phyloP scores from a whole-genome alignment of 2,113 vertebrate species.

The Butastur rufipennis region DNA sequence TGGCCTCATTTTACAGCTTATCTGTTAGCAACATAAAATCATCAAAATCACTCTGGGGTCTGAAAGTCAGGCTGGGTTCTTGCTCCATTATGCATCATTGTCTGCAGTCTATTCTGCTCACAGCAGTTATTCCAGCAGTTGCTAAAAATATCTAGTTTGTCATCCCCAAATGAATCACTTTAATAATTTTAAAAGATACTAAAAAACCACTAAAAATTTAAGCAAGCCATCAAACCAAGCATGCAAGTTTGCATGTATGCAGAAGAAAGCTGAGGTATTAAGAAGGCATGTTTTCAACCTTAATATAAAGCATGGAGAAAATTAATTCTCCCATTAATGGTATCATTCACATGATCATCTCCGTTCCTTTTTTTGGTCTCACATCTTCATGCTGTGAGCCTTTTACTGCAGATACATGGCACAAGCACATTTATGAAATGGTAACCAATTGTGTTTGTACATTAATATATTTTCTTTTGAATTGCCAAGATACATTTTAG shows the following conservation, averaged over 20 bases:
- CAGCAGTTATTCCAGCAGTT: neutral
- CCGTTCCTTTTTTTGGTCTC: neutral
- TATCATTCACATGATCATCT: too few relatives aligned
- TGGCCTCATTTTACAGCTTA: neutral
- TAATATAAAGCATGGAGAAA: neutral
- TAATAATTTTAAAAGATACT: neutral
- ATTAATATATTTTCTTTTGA: neutral
- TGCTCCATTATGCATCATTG: neutral
- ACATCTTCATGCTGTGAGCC: neutral
- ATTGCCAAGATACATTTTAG: rapidly evolving
- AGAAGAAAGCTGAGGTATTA: too few relatives aligned
- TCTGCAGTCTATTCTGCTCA: neutral
- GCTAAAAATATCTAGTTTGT: neutral
- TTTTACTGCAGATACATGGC: neutral
- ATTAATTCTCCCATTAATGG: neutral
- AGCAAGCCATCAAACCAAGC: neutral
- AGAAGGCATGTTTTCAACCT: neutral
- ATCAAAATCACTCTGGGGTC: neutral
- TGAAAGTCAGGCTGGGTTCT: neutral
- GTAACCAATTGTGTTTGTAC: neutral
- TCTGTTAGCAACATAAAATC: neutral
- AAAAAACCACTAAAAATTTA: neutral
- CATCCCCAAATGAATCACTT: neutral
- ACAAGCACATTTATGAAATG: neutral
- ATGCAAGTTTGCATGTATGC: neutral